Conservation (phyloP, 2,797 vertebrate genomes). For the Danionella dracula region DNA sequence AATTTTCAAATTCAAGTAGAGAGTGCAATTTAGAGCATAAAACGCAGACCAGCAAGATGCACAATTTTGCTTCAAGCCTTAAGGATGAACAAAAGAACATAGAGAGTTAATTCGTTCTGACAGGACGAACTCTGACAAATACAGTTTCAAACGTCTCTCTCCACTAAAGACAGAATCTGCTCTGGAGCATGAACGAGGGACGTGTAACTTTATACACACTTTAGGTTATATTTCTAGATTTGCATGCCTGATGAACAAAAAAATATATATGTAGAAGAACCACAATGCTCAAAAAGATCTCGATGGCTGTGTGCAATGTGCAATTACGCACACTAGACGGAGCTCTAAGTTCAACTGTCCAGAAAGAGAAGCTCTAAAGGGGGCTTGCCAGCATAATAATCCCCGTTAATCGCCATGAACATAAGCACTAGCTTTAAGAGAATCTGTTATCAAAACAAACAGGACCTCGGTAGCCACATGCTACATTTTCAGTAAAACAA, state of each 20-base stretch:
- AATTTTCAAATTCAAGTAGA: not conserved
- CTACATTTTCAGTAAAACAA: constrained; percentile 1
- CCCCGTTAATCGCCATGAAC: constrained; percentile 1
- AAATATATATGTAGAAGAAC: not conserved
- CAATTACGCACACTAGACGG: constrained; percentile 38
- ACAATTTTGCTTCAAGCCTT: not conserved
- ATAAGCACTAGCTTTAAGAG: not conserved
- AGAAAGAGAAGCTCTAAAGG: not conserved
- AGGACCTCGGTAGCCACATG: constrained; percentile 5
- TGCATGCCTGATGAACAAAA: too few relatives aligned
- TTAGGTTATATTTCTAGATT: too few relatives aligned
- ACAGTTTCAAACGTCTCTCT: not conserved
- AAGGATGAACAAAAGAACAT: not conserved
- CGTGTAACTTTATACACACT: too few relatives aligned
- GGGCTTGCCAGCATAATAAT: constrained; percentile 33
- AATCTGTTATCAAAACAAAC: constrained; percentile 40
- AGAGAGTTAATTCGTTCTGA: constrained; percentile 24
- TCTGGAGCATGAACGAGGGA: too few relatives aligned
- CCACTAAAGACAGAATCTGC: not conserved
- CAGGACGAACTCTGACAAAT: constrained; percentile 13
- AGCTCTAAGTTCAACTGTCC: not conserved
- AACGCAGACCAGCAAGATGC: not conserved
- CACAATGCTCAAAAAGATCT: not conserved
- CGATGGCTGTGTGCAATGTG: not conserved
- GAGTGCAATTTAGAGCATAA: not conserved